Evolutionary conservation across 1,140 invertebrate genomes (phyloP), one percentile per base, ranked within the genome.

Genomic region (Aporrectodea caliginosa): DNA sequence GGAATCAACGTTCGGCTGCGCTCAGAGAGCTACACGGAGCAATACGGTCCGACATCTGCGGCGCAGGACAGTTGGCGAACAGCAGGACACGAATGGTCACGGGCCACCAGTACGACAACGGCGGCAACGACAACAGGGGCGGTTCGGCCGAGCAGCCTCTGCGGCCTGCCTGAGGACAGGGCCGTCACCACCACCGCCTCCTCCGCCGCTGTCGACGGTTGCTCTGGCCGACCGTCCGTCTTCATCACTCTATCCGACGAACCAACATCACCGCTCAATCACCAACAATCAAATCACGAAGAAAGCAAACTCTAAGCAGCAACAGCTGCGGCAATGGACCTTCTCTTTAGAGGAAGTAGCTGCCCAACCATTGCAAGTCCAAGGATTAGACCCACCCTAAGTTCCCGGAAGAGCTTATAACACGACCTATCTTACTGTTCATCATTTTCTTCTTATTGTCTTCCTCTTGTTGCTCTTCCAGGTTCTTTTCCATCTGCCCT

Each of bases 21-120:
- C n/a, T 35, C 58, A 2, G 77, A 81, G 74, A 79, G 73, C 16
- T 81, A 79, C 78, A 69, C 78, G 0, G 77, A 81, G 70, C 69
- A 81, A 31, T 81, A 79, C 73, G 80, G 80, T 22, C 35, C 22
- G 92, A 96, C 35, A 58, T n/a, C n/a, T 58, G 43, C 43, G 43
- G 43, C 43, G 6, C 43, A 58, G 43, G 43, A 58, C n/a, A n/a
- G n/a, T n/a, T n/a, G n/a, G n/a, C n/a, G n/a, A n/a, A n/a, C n/a
- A n/a, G n/a, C n/a, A n/a, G 43, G 22, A 58, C 43, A 12, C 43
- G 43, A 58, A 22, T 12, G 43, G 6, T 58, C 43, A 58, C 43
- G 43, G 22, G 43, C 43, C 22, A 6, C 22, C 43, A 58, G 22
- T 58, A 58, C 43, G 43, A 58, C 43, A 22, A 58, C 43, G 6